Percentiles rank a stretch among this genome's conserved stretches.
phyloP scores from a whole-genome alignment of 1,140 invertebrate genomes.

The Cecropterus lyciades region DNA sequence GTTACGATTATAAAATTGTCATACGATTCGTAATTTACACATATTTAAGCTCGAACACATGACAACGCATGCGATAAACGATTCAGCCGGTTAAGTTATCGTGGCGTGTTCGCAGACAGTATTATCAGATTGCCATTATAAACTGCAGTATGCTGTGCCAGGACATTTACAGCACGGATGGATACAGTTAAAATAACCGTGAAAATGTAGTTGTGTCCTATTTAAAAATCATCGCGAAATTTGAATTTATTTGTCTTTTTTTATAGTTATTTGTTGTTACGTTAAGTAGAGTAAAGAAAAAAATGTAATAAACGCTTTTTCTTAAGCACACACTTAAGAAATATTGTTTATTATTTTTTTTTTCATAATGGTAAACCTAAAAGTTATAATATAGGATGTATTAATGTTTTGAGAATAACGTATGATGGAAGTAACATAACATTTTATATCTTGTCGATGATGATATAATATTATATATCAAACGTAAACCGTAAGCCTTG shows the following conservation, averaged over 20 bases:
- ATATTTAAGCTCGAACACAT: slow-evolving; percentile 13
- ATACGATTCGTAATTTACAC: slow-evolving; percentile 11
- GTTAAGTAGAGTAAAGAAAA: too few species aligned
- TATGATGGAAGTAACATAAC: too few species aligned
- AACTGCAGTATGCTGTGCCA: slow-evolving; percentile 40
- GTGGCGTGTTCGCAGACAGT: slow-evolving; percentile 51
- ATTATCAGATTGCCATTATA: slow-evolving; percentile 45
- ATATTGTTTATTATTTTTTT: too few species aligned
- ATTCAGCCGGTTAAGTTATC: slow-evolving; percentile 24
- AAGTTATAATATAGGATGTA: too few species aligned
- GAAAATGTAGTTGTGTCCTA: neutral
- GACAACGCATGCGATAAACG: slow-evolving; percentile 24
- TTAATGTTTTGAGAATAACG: too few species aligned
- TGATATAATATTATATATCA: neutral
- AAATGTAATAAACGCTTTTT: too few species aligned
- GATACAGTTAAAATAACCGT: slow-evolving; percentile 7
- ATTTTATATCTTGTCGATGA: too few species aligned
- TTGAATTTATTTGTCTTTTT: too few species aligned
- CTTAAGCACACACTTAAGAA: too few species aligned
- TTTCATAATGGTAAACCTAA: too few species aligned
- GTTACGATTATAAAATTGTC: neutral
- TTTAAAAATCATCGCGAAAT: neutral
- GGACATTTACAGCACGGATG: slow-evolving; percentile 8
- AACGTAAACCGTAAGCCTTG: neutral
- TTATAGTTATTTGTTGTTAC: too few species aligned